Conservation (phyloP, 2,797 vertebrate genomes). For the Acrossocheilus wenchowensis region DNA sequence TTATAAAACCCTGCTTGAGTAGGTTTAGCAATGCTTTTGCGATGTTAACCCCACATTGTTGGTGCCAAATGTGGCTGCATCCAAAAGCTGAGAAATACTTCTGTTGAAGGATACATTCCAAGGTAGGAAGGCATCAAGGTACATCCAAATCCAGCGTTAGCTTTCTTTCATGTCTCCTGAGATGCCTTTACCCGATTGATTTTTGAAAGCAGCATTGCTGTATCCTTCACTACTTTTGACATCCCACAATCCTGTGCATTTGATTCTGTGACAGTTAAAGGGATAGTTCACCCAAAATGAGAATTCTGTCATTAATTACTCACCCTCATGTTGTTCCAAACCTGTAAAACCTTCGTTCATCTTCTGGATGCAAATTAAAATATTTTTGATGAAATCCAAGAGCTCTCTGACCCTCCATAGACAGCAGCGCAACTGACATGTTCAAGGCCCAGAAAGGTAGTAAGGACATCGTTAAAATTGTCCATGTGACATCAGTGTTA, state of each 20-base stretch:
- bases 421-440: no score
- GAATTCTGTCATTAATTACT: no score
- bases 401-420: no score
- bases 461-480: no score
- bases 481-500: no score
- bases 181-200: neutral
- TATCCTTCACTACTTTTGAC: neutral
- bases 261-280: neutral
- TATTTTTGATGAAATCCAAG: no score
- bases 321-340: no score
- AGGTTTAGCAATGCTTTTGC: neutral
- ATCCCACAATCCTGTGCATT: neutral
- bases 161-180: neutral
- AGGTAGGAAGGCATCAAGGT: neutral
- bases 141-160: neutral
- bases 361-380: no score
- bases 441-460: no score
- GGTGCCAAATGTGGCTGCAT: neutral
- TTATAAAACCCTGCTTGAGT: neutral
- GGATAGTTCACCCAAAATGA: neutral
- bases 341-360: no score
- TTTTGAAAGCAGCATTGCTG: neutral
- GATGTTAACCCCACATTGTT: neutral
- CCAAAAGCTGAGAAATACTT: neutral
- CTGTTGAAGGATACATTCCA: no score